Base-by-base conservation (phyloP, 2,113 vertebrate genomes). In the Tragelaphus imberbis region DNA sequence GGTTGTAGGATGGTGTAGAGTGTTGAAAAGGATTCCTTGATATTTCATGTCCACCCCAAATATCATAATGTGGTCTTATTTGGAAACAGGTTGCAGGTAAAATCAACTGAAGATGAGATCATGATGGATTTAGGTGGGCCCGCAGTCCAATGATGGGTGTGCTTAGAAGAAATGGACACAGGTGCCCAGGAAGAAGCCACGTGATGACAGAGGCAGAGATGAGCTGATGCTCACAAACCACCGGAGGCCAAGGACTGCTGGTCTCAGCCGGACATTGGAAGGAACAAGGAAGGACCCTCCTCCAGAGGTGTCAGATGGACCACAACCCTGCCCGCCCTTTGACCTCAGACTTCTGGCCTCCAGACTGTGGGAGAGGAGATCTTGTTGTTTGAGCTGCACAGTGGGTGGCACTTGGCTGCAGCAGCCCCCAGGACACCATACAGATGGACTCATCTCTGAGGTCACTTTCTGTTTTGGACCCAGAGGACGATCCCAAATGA, bases 251-350 rank as follows among this genome's bases (percentile, higher is more conserved):
- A 14, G 49, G 40, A 33, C 4, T 28, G 7, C 28, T 2, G 16
- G 36, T 6, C 13, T 23, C 30, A 3, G 1, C 49, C 1, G 0
- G 27, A 21, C 15, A 25, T 27, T 9, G 11, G 2, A 14, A n/a
- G 19, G 27, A 21, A 21, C 21, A 23, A n/a, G 16, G 61, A 28
- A n/a, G 3, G 55, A 9, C 1, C 30, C 19, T 51, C 49, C 63
- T 25, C n/a, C 9, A 14, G 27, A 49, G 49, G 17, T n/a, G 13
- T 12, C 14, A 4, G 40, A 9, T 27, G 7, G 17, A 40, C 53
- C 12, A 10, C 10, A 5, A 27, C 28, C 15, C 11, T 19, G 13
- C 7, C 2, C 8, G 1, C 4, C 1, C 28, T 15, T 11, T n/a
- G 59, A 85, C 2, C 56, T 47, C 4, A 4, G 49, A 6, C 28